phyloP scores from a whole-genome alignment of 2,888 invertebrate genomes.

The Leptura quadrifasciata region DNA sequence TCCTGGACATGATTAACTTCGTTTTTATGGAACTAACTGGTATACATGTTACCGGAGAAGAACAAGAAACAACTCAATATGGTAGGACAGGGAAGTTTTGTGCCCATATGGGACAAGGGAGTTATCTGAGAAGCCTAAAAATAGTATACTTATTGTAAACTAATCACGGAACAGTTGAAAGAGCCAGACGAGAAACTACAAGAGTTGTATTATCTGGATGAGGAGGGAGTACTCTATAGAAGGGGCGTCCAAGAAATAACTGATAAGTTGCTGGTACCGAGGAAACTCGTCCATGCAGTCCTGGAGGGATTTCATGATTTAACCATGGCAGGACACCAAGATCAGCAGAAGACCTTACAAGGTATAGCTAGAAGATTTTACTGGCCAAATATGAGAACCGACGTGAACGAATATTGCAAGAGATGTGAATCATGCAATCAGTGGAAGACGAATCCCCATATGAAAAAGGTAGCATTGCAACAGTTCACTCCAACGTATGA shows the following conservation, averaged over 20 bases:
- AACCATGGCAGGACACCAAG: no score
- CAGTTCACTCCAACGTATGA: conserved; percentile 46
- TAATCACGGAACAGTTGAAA: conserved; percentile 1
- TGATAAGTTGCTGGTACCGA: no score
- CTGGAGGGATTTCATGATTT: no score
- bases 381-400: conserved; percentile 58
- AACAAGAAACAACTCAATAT: neutral
- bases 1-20: conserved; percentile 31
- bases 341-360: no score
- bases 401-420: conserved; percentile 58
- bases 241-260: no score
- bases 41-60: conserved; percentile 19
- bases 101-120: conserved; percentile 38
- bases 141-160: conserved; percentile 23
- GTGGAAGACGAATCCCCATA: no score
- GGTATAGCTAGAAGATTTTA: conserved; percentile 55
- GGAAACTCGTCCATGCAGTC: no score
- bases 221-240: no score
- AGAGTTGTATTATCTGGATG: no score
- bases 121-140: conserved; percentile 25
- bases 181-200: no score
- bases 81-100: conserved; percentile 20
- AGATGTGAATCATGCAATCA: no score
- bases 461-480: conserved; percentile 55
- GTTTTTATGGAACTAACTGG: conserved; percentile 20